phyloP scores from a whole-genome alignment of 2,113 vertebrate genomes.

The Rhadina sibilatrix region DNA sequence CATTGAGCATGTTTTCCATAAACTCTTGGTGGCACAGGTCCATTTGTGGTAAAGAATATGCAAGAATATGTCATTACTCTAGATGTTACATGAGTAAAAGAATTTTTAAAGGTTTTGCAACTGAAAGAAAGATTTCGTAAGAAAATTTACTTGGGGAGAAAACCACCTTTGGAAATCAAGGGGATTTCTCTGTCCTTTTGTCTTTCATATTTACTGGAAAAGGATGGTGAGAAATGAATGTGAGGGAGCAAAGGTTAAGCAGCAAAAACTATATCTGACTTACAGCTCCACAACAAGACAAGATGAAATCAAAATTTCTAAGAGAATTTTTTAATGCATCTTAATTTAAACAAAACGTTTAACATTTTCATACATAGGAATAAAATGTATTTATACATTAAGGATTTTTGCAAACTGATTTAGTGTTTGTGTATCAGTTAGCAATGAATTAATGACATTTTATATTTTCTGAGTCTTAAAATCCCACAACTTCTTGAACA shows the following conservation, averaged over 20 bases:
- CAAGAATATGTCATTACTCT: not conserved
- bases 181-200: not conserved
- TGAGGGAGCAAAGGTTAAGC: not conserved
- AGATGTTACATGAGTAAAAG: not conserved
- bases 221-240: not conserved
- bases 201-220: not conserved
- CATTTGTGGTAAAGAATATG: conserved; percentile 10
- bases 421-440: not conserved
- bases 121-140: not conserved
- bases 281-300: not conserved
- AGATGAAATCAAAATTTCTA: not conserved
- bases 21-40: not conserved
- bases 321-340: not conserved
- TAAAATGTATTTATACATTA: not conserved
- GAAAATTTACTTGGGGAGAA: not conserved
- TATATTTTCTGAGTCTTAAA: not conserved
- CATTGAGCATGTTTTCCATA: not conserved
- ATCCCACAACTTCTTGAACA: not conserved
- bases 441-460: not conserved
- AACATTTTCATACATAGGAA: not conserved
- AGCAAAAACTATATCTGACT: not conserved
- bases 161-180: not conserved
- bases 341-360: not conserved
- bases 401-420: not conserved
- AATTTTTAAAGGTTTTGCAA: conserved; percentile 1